A percentile compares a stretch with the other conserved stretches of the same genome.
Evolutionary conservation across 2,113 vertebrate species (phyloP).

Genomic region (Callocephalon fimbriatum): DNA sequence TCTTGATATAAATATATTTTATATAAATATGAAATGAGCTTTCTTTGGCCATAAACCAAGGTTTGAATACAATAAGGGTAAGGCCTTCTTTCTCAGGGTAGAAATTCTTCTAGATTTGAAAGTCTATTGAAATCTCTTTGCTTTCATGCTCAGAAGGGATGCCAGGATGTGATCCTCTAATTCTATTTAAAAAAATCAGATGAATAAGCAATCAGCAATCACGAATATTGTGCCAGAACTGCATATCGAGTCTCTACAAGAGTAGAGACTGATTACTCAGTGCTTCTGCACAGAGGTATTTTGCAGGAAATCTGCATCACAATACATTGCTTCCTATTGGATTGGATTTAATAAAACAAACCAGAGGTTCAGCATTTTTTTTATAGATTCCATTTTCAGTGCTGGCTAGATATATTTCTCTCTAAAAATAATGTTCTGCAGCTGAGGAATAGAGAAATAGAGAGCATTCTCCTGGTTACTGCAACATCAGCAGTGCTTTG

Average conservation of each 20-base stretch:
- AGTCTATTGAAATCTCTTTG: not conserved
- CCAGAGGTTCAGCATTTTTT: slow-evolving; percentile 31
- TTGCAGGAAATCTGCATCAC: slow-evolving; percentile 50
- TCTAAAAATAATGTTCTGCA: slow-evolving; percentile 37
- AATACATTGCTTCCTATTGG: slow-evolving; percentile 10
- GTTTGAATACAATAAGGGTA: not conserved
- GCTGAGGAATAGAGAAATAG: not conserved
- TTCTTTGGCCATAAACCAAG: not conserved
- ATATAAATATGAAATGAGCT: not conserved
- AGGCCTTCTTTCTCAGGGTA: not conserved
- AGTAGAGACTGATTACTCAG: slow-evolving; percentile 38
- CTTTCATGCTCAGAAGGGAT: not conserved
- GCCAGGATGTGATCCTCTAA: not conserved
- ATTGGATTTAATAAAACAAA: slow-evolving; percentile 47
- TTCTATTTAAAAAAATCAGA: not conserved
- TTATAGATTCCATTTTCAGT: not conserved
- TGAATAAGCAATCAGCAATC: slow-evolving; percentile 63
- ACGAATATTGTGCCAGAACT: not conserved
- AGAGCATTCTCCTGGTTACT: not conserved
- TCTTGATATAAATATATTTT: not conserved
- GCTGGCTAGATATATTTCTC: slow-evolving; percentile 12
- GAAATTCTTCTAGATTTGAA: not conserved
- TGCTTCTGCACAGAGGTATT: slow-evolving; percentile 25
- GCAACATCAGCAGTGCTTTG: slow-evolving; percentile 13
- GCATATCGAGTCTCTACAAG: not conserved